Conservation (phyloP, 2,888 invertebrate species). For the Cyclophora albipunctata region DNA sequence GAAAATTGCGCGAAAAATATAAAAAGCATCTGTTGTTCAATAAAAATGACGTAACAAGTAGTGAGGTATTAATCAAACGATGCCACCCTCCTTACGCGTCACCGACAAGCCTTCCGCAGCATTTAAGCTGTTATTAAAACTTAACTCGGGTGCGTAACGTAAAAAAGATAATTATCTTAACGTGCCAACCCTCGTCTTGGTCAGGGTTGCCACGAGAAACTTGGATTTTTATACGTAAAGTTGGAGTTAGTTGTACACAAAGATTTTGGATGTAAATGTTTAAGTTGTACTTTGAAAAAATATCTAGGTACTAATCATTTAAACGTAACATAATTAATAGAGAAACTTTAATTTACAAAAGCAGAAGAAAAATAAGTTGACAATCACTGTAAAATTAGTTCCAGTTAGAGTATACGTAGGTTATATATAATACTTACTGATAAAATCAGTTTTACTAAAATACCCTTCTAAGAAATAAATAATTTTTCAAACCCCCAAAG, state of each 20-base stretch:
- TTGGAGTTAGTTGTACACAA: no score
- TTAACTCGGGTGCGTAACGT: conserved; percentile 59
- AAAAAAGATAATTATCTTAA: conserved; percentile 76
- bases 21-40: conserved; percentile 67
- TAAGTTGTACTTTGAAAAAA: conserved; percentile 6
- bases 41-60: conserved; percentile 53
- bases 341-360: no score
- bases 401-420: no score
- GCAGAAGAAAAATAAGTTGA: no score
- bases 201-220: conserved; percentile 41
- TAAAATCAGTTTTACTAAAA: no score
- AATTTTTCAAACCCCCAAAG: background rate
- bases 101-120: conserved; percentile 71
- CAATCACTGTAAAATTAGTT: no score
- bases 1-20: conserved; percentile 55
- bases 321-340: background rate
- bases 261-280: background rate
- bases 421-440: no score
- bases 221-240: background rate
- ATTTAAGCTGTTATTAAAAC: conserved; percentile 73
- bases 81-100: conserved; percentile 51
- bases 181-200: conserved; percentile 61
- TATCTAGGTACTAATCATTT: conserved; percentile 3
- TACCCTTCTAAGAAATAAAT: background rate
- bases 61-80: conserved; percentile 50